These are phyloP conservation scores for Gorsachius magnificus DNA, from an alignment of 2,797 vertebrate genomes.

Conservation along the genomic window DNA sequence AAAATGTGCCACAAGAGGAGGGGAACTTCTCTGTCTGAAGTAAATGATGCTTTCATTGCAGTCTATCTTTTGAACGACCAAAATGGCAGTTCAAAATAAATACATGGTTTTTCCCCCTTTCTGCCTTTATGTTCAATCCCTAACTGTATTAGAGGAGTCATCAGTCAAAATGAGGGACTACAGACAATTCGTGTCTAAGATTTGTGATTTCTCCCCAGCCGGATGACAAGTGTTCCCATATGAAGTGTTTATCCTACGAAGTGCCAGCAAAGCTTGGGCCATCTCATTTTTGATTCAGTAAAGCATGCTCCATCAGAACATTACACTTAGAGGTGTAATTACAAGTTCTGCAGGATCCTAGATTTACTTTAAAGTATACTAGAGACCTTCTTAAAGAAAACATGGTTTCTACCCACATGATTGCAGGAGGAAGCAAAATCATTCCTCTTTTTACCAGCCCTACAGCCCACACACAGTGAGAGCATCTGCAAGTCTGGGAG, in stretches of 20 bases:
- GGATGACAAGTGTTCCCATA: not conserved
- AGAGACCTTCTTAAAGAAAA: not conserved
- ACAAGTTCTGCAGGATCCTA: not conserved
- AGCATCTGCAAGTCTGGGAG: not conserved
- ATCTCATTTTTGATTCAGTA: constrained; percentile 9
- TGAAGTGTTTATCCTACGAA: not conserved
- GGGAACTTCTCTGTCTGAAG: not conserved
- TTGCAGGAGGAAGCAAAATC: not conserved
- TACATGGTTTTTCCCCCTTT: not conserved
- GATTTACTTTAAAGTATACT: not conserved
- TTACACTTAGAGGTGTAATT: not conserved
- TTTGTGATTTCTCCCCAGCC: not conserved
- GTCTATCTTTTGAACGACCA: not conserved
- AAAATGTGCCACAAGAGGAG: not conserved
- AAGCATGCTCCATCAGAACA: not conserved
- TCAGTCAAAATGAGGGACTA: not conserved
- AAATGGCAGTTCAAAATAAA: not conserved
- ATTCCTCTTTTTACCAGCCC: not conserved
- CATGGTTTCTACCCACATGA: not conserved
- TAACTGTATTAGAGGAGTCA: not conserved
- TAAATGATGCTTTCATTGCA: not conserved
- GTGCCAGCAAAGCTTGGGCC: not conserved
- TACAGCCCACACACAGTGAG: not conserved
- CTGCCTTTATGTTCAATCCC: not conserved
- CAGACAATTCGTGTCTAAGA: not conserved